A percentile compares a stretch with the other conserved stretches of the same genome.
phyloP scores from a whole-genome alignment of 2,113 vertebrate genomes.

The Notarius quadriscutis region DNA sequence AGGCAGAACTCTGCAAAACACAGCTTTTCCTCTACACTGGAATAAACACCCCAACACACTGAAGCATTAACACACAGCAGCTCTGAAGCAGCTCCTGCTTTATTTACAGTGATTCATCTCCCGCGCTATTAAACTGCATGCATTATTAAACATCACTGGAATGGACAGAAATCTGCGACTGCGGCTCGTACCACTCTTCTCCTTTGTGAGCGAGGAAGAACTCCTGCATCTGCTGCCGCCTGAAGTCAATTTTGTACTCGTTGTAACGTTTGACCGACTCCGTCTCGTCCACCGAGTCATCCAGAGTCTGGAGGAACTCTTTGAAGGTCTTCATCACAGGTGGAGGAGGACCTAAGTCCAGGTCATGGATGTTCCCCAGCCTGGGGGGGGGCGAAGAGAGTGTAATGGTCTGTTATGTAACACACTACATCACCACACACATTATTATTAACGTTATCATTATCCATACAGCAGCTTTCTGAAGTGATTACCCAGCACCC shows the following conservation, averaged over 20 bases:
- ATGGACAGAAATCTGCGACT: background rate
- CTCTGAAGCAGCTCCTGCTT: background rate
- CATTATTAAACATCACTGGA: background rate
- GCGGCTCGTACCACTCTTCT: conserved; percentile 86
- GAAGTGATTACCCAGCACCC: background rate
- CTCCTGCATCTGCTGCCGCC: conserved; percentile 93
- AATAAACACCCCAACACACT: background rate
- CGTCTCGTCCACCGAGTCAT: conserved; percentile 90
- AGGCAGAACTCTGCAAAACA: background rate
- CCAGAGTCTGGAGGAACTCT: conserved; percentile 87
- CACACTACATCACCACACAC: background rate
- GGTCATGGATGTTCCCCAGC: conserved; percentile 86
- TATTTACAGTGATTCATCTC: background rate
- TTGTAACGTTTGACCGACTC: conserved; percentile 92
- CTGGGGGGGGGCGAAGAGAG: conserved; percentile 58
- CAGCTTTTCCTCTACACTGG: background rate
- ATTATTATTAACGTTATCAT: background rate
- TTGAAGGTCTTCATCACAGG: conserved; percentile 91
- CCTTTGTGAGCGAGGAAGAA: conserved; percentile 94
- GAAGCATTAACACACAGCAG: background rate
- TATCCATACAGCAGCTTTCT: background rate
- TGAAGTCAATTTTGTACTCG: conserved; percentile 90
- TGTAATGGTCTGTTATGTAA: background rate
- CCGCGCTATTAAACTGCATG: background rate
- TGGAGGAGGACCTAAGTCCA: conserved; percentile 83